A percentile compares a stretch with the other conserved stretches of the same genome.
These are phyloP conservation scores for Elephas maximus DNA, from an alignment of 2,113 vertebrate genomes.

Conservation along the genomic window DNA sequence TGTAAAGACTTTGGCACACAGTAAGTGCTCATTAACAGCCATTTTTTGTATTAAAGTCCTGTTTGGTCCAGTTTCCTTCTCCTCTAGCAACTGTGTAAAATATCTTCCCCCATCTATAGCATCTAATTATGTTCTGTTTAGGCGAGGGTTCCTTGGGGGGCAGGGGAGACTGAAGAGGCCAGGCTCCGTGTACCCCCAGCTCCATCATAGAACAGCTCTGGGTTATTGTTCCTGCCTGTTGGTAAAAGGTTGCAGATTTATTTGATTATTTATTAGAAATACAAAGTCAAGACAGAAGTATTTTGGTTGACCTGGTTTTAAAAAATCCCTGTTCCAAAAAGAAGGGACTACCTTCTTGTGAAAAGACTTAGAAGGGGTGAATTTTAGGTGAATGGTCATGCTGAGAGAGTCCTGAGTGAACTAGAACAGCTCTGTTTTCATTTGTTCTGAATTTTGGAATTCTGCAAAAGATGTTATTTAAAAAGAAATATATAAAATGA, in stretches of 20 bases:
- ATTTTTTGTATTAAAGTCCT: not conserved
- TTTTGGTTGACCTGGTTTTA: not conserved
- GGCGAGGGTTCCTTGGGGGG: not conserved
- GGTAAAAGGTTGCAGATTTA: not conserved
- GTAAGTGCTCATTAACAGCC: not conserved
- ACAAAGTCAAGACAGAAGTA: not conserved
- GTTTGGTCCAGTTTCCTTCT: not conserved
- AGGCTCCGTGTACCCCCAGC: not conserved
- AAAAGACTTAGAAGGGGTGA: not conserved
- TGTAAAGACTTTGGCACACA: rapidly evolving
- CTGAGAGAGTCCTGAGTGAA: not conserved
- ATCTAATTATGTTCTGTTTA: rapidly evolving
- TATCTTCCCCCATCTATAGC: rapidly evolving
- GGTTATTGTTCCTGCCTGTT: not conserved
- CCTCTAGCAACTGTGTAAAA: not conserved
- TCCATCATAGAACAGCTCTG: not conserved
- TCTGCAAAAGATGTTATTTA: not conserved
- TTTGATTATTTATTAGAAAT: not conserved
- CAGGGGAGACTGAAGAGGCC: not conserved
- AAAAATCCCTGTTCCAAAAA: not conserved
- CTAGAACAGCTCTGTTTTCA: not conserved
- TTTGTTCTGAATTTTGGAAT: not conserved
- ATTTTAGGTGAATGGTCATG: rapidly evolving
- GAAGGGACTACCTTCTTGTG: not conserved
- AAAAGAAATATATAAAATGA: not conserved